A percentile compares a stretch with the other conserved stretches of the same genome.
Conservation (phyloP, 30 jellyfish, hydroid and myxozoan species). For the Aurelia aurita complex sp. Pacific region DNA sequence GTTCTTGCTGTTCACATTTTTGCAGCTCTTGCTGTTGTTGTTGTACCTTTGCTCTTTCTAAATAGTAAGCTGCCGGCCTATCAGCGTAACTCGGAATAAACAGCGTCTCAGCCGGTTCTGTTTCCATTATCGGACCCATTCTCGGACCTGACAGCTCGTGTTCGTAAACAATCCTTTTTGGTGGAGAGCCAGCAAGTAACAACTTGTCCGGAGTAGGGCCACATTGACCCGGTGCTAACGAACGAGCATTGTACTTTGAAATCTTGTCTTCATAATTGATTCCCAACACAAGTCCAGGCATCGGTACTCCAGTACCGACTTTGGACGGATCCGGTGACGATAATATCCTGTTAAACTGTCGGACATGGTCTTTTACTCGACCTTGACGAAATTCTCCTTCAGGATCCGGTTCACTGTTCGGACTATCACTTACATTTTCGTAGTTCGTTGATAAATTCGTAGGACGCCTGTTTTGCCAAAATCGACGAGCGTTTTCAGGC, state of each 20-base stretch:
- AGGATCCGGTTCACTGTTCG: conserved; percentile 31
- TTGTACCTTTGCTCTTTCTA: conserved; percentile 46
- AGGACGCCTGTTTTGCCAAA: conserved; percentile 59
- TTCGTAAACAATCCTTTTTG: conserved; percentile 50
- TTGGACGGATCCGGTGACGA: conserved; percentile 72
- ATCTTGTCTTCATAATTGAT: conserved; percentile 77
- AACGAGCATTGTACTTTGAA: conserved; percentile 67
- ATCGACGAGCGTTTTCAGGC: conserved; percentile 59
- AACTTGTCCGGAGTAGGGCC: conserved; percentile 65
- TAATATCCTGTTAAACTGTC: conserved; percentile 66
- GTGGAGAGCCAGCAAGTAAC: conserved; percentile 72
- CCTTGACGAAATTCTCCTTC: conserved; percentile 82
- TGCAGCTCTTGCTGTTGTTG: conserved; percentile 1
- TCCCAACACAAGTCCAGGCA: conserved; percentile 91
- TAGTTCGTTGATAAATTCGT: conserved; percentile 51
- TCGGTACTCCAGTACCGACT: conserved; percentile 90
- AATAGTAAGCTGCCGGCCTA: conserved; percentile 65
- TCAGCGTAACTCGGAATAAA: conserved; percentile 71
- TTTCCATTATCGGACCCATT: background rate
- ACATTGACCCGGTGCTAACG: conserved; percentile 85
- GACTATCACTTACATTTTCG: conserved; percentile 61
- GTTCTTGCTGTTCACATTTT: background rate
- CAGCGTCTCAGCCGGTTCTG: conserved; percentile 18
- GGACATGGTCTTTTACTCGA: conserved; percentile 83
- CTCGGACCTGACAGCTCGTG: background rate